Base-by-base conservation (phyloP, 2,888 invertebrate genomes). In the Pecten maximus region DNA sequence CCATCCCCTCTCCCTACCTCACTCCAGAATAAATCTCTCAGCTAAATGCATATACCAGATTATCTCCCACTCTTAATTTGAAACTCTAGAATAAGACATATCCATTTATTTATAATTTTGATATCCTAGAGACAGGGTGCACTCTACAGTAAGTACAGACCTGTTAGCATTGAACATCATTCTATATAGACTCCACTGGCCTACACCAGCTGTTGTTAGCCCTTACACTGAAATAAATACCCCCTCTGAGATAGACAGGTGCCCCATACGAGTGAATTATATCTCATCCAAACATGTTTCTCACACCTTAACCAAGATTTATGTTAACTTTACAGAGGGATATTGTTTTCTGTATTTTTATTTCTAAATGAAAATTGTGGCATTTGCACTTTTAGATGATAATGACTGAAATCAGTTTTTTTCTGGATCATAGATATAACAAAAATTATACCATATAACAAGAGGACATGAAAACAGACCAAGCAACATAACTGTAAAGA, bases 91-190 rank as follows among this genome's bases (percentile, higher is more conserved):
- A n/a, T n/a, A n/a, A n/a, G n/a, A n/a, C n/a, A n/a, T n/a, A n/a
- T n/a, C n/a, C n/a, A n/a, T n/a, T n/a, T n/a, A n/a, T n/a, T n/a
- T n/a, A n/a, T n/a, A n/a, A n/a, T n/a, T n/a, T n/a, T n/a, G n/a
- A n/a, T n/a, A n/a, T n/a, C n/a, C n/a, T n/a, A n/a, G n/a, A n/a
- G n/a, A n/a, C n/a, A n/a, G n/a, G n/a, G n/a, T n/a, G n/a, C n/a
- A n/a, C n/a, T n/a, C n/a, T n/a, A n/a, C 74, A 8, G 1, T 28
- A 28, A 74, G 74, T 74, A 74, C 35, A 60, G 74, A 35, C 74
- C 74, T 74, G 74, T 74, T 74, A 74, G 74, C 74, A 74, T 74
- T 74, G 35, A 74, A 35, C 74, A 74, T 35, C 74, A 74, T 10
- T 74, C 28, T 74, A 28, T 35, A 74, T 35, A 74, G 35, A 74